Conservation (phyloP, 2,888 invertebrate species). For the Malthinus seriepunctatus region DNA sequence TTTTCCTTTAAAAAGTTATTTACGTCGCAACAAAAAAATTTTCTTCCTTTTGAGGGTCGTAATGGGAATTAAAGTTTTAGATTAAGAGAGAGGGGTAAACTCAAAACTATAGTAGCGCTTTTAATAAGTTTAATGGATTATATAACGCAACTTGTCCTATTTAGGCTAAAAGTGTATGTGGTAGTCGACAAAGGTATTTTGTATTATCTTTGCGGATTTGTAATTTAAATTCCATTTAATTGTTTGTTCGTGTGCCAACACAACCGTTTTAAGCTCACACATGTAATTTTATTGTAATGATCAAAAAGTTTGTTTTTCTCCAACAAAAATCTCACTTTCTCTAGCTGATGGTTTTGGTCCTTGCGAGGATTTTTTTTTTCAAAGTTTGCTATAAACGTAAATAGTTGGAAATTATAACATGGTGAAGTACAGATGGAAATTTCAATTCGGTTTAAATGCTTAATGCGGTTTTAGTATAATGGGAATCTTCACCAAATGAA, state of each 20-base stretch:
- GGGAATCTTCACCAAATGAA: constrained; percentile 20
- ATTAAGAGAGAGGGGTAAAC: constrained; percentile 2
- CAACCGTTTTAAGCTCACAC: neutral
- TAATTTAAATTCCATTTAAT: constrained; percentile 6
- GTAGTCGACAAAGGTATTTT: constrained; percentile 5
- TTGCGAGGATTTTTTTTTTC: neutral
- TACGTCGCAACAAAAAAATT: too few species aligned
- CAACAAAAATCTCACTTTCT: too few species aligned
- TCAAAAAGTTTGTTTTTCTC: too few species aligned
- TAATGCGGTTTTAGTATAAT: constrained; percentile 23
- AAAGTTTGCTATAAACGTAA: constrained; percentile 2
- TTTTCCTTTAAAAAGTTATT: too few species aligned
- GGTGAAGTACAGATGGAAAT: constrained; percentile 21
- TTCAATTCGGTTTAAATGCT: constrained; percentile 16
- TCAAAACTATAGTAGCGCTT: neutral
- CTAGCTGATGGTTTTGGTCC: neutral
- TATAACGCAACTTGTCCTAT: neutral
- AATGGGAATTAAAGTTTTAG: constrained; percentile 4
- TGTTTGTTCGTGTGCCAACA: constrained; percentile 1
- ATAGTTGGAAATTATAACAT: constrained; percentile 13
- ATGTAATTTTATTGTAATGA: too few species aligned
- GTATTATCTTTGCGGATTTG: constrained; percentile 3
- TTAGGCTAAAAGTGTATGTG: constrained; percentile 2
- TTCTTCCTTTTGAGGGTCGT: neutral
- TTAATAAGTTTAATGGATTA: constrained; percentile 4